Evolutionary conservation across 2,113 vertebrate species (phyloP).

Genomic region (Alexandromys fortis): DNA sequence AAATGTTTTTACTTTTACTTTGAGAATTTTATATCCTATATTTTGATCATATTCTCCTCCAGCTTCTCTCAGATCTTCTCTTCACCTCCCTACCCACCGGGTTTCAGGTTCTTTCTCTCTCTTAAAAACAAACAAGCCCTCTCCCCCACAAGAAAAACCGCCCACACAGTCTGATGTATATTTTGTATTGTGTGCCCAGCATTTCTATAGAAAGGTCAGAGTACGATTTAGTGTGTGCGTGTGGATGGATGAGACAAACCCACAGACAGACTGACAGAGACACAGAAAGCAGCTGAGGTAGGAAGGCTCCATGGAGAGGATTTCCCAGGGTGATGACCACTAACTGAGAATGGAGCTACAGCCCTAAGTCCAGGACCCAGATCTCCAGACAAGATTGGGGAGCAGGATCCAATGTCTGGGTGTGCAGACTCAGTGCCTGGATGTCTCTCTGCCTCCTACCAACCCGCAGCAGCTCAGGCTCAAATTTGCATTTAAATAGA

Average conservation of each 20-base stretch:
- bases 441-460: slow-evolving; percentile 63
- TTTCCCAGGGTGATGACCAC: neutral
- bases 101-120: neutral
- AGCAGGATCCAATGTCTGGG: neutral
- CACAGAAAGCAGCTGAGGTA: neutral
- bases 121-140: neutral
- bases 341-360: neutral
- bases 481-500: slow-evolving; percentile 93
- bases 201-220: neutral
- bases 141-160: neutral
- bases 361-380: neutral
- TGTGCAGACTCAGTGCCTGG: slow-evolving; percentile 36
- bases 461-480: slow-evolving; percentile 83
- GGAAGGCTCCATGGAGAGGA: neutral
- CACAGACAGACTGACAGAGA: neutral
- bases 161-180: neutral
- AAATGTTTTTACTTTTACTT: neutral
- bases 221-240: neutral
- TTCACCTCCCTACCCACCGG: neutral
- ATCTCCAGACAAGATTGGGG: neutral
- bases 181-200: neutral
- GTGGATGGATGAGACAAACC: neutral
- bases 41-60: neutral
- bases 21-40: neutral
- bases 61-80: neutral